A percentile compares a stretch with the other conserved stretches of the same genome.
Conservation (phyloP, 2,113 vertebrate genomes). For the Tinamus guttatus region DNA sequence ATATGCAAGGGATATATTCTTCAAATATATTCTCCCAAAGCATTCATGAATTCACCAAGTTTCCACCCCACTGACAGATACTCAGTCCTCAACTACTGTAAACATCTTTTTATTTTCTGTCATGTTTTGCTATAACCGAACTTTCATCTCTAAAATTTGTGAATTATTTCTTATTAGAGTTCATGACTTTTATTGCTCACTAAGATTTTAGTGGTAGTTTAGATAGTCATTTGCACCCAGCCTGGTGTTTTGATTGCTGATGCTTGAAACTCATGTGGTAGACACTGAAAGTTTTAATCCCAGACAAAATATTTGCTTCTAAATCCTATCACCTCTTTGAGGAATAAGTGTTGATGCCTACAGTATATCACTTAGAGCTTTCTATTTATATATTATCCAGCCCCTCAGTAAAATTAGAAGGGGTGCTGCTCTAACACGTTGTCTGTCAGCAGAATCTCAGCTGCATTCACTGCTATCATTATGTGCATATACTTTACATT, state of each 20-base stretch:
- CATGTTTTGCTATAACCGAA: background rate
- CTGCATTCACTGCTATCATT: background rate
- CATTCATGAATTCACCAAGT: background rate
- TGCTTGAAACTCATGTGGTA: background rate
- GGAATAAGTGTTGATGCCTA: background rate
- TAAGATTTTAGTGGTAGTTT: background rate
- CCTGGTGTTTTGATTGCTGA: background rate
- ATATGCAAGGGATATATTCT: background rate
- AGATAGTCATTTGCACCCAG: background rate
- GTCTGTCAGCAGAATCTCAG: background rate
- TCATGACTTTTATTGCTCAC: background rate
- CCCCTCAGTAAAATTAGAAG: slow-evolving; percentile 23
- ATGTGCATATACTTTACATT: slow-evolving; percentile 32
- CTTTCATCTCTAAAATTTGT: background rate
- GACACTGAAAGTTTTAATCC: background rate
- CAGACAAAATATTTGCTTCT: background rate
- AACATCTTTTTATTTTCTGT: background rate
- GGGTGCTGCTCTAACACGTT: background rate
- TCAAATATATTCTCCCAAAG: background rate
- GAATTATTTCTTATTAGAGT: background rate
- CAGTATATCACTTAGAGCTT: background rate
- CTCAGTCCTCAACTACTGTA: background rate
- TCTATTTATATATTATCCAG: background rate
- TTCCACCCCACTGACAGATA: background rate
- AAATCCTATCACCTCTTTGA: background rate